Evolutionary conservation across 2,797 vertebrate genomes (phyloP).

Genomic region (Sebastolobus alascanus): DNA sequence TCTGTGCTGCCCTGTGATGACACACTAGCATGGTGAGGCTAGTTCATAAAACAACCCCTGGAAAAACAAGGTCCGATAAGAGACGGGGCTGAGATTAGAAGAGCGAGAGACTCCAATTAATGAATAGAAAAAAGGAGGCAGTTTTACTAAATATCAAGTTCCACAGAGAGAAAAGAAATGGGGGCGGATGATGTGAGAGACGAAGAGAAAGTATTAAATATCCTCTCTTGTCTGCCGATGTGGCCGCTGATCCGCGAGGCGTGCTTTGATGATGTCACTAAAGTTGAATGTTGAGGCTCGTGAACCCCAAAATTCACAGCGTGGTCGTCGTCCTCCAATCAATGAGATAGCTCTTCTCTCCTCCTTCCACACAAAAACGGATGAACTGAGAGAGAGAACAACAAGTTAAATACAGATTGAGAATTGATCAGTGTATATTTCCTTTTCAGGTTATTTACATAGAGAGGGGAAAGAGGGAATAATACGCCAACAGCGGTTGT

Average conservation of each 20-base stretch:
- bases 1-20: conserved; percentile 62
- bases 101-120: conserved; percentile 56
- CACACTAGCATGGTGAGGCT: conserved; percentile 67
- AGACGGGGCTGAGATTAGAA: conserved; percentile 35
- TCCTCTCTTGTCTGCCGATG: conserved; percentile 53
- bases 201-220: conserved; percentile 50
- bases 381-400: conserved; percentile 62
- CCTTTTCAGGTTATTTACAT: background rate
- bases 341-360: conserved; percentile 64
- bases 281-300: conserved; percentile 60
- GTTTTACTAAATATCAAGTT: conserved; percentile 64
- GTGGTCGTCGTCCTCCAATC: conserved; percentile 79
- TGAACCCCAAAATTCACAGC: conserved; percentile 65
- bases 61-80: conserved; percentile 58
- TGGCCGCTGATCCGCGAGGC: conserved; percentile 62
- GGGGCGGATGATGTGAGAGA: conserved; percentile 43
- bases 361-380: conserved; percentile 79
- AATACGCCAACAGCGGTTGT: too few species aligned
- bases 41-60: conserved; percentile 44
- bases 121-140: conserved; percentile 58
- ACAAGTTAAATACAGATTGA: background rate
- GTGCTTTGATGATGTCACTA: conserved; percentile 74
- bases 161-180: conserved; percentile 43
- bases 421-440: background rate
- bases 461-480: background rate